Evolutionary conservation across 2,888 invertebrate species (phyloP).

Genomic region (Yponomeuta evonymella): DNA sequence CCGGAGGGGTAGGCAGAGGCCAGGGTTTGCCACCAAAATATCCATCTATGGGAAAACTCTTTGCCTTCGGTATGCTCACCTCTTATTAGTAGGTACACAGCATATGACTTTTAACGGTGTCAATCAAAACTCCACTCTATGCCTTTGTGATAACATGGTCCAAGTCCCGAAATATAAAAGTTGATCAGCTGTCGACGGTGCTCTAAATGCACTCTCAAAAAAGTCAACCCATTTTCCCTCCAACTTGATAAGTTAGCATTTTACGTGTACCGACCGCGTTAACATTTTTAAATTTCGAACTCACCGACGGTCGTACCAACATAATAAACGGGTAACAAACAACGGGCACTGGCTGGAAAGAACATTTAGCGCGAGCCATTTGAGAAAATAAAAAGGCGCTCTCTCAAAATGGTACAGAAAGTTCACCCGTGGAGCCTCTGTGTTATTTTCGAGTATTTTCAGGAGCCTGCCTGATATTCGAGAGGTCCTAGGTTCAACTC

Average conservation of each 20-base stretch:
- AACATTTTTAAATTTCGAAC: slow-evolving; percentile 8
- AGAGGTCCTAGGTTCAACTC: no score
- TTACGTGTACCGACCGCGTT: neutral
- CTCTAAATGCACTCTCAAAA: neutral
- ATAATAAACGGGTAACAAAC: slow-evolving; percentile 10
- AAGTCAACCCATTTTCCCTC: neutral
- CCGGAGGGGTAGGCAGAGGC: no score
- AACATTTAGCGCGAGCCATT: slow-evolving; percentile 32
- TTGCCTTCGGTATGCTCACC: no score
- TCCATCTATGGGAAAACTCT: no score
- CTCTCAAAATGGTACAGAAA: slow-evolving; percentile 29
- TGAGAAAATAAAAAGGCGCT: slow-evolving; percentile 34
- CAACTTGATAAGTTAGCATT: slow-evolving; percentile 1
- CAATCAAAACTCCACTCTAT: no score
- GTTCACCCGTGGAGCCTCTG: slow-evolving; percentile 28
- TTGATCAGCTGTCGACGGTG: neutral
- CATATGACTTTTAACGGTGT: no score
- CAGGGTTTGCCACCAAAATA: no score
- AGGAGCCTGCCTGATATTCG: no score
- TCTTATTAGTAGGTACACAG: no score
- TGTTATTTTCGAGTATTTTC: no score
- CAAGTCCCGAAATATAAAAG: no score
- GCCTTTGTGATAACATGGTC: no score
- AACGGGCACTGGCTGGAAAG: slow-evolving; percentile 23
- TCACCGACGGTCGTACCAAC: neutral